Base-by-base conservation (phyloP, 2,113 vertebrate genomes). In the Saccopteryx bilineata region DNA sequence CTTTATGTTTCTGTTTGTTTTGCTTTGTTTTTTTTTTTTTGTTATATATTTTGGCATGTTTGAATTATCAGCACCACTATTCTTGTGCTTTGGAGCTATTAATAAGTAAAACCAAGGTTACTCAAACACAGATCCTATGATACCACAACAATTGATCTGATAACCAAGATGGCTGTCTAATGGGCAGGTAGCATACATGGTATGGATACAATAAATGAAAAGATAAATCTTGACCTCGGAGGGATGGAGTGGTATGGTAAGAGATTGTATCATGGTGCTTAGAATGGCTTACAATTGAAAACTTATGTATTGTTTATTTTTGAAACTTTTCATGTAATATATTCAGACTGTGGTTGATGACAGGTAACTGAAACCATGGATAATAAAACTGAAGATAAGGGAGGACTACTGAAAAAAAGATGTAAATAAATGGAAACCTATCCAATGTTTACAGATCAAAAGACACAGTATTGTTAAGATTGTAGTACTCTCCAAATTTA, bases 381-480 rank as follows among this genome's bases (percentile, higher is more conserved):
- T 48, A 74, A 13, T 74, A 23, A 74, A 50, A 15, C 24, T 48
- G 6, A 12, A 50, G 46, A 74, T 74, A 74, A 74, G 5, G 14
- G 7, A 14, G 23, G 18, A 26, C 46, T 50, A 74, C 71, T 74
- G 46, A 13, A 76, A 74, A 31, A n/a, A 68, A 81, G 52, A 60
- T 17, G 2, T 58, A 87, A 75, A 66, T 31, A 61, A 72, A 18
- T 72, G 23, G 61, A 74, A 75, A 80, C 24, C 4, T 54, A 80
- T 48, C 33, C n/a, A 26, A 82, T 60, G 18, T 66, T 66, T 14
- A 82, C 75, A 26, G 58, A 66, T 81, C 7, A 24, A 26, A 26
- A 75, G 24, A 87, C 7, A 66, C 60, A 87, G 24, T 50, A 81
- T 75, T 92, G 28, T n/a, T 95, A 87, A 66, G 8, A 87, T 68